phyloP scores from a whole-genome alignment of 2,797 vertebrate species.

The Babyrousa celebensis region DNA sequence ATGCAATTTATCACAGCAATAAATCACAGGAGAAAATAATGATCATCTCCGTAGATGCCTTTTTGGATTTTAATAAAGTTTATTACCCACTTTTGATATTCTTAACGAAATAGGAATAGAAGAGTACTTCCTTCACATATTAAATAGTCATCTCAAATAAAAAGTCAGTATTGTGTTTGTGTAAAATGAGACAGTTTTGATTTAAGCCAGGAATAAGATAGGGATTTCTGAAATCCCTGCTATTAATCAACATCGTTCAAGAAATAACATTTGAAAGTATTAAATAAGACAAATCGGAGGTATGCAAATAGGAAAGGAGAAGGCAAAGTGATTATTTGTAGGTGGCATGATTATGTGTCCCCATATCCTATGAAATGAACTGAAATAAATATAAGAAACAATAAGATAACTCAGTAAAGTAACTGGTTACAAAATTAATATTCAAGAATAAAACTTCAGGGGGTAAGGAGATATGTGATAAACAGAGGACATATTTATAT shows the following conservation, averaged over 20 bases:
- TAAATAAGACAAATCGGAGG: constrained; percentile 13
- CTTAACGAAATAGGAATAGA: constrained; percentile 31
- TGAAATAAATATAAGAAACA: not conserved
- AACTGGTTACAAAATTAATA: constrained; percentile 5
- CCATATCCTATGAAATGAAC: not conserved
- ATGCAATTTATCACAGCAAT: not conserved
- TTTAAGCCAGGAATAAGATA: constrained; percentile 15
- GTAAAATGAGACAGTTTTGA: constrained; percentile 16
- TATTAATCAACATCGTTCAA: not conserved
- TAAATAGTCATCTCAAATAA: constrained; percentile 40
- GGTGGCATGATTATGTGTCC: not conserved
- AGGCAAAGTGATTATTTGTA: constrained; percentile 10
- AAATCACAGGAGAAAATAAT: constrained; percentile 62
- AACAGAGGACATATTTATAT: not conserved
- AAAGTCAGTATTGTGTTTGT: constrained; percentile 9
- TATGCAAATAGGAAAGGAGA: constrained; percentile 13
- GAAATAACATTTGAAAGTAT: not conserved
- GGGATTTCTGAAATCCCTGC: not conserved
- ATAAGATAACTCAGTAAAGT: not conserved
- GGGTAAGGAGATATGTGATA: not conserved
- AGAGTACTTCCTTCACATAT: not conserved
- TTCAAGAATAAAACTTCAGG: constrained; percentile 35
- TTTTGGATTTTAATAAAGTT: constrained; percentile 54
- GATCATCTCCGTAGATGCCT: not conserved
- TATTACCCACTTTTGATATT: not conserved